Percentiles rank a stretch among this genome's conserved stretches.
phyloP scores from a whole-genome alignment of 2,797 vertebrate genomes.

The Perodicticus potto region DNA sequence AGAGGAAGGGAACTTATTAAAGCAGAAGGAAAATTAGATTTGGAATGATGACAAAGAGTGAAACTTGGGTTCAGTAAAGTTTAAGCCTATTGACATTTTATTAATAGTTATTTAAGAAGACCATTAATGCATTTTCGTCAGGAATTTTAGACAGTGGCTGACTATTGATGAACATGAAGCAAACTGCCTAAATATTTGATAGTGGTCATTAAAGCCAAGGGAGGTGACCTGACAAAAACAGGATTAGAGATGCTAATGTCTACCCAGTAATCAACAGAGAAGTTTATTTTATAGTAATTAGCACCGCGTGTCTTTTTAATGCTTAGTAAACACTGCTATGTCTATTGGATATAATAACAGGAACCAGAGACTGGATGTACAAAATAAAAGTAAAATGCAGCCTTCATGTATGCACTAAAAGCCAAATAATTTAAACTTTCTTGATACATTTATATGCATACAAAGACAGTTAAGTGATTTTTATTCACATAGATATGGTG shows the following conservation, averaged over 20 bases:
- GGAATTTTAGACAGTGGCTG: slow-evolving; percentile 55
- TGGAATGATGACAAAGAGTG: slow-evolving; percentile 69
- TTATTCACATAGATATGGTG: background rate
- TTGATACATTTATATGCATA: background rate
- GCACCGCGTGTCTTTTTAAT: background rate
- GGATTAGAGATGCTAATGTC: slow-evolving; percentile 40
- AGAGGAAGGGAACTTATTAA: slow-evolving; percentile 65
- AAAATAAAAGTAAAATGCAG: background rate
- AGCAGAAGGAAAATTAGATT: slow-evolving; percentile 62
- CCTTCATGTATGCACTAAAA: background rate
- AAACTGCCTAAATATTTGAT: slow-evolving; percentile 64
- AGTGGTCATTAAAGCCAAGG: slow-evolving; percentile 23
- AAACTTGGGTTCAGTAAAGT: background rate
- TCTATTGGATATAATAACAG: background rate
- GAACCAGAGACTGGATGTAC: background rate
- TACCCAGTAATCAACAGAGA: background rate
- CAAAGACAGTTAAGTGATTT: background rate
- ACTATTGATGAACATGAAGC: slow-evolving; percentile 49
- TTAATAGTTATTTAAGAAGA: slow-evolving; percentile 54
- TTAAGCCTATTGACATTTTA: slow-evolving; percentile 66
- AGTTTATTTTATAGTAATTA: slow-evolving; percentile 53
- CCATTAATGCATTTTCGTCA: slow-evolving; percentile 48
- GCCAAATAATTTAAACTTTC: background rate
- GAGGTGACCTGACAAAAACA: slow-evolving; percentile 44
- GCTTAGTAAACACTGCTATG: background rate